Percentiles rank a stretch among this genome's conserved stretches.
phyloP scores from a whole-genome alignment of 2,797 vertebrate species.

The Syndactyla subalaris region DNA sequence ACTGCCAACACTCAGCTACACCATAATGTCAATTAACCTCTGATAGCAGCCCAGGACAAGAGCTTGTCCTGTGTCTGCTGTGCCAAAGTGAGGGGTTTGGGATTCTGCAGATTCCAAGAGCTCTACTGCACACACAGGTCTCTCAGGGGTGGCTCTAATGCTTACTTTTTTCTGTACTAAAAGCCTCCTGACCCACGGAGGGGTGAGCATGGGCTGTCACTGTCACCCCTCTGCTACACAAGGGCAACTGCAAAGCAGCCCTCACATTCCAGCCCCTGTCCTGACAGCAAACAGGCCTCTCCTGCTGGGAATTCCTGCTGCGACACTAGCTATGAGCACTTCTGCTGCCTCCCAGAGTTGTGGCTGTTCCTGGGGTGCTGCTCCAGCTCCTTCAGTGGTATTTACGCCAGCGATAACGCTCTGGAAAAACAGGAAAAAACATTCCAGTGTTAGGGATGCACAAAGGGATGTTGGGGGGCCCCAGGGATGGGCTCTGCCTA shows the following conservation, averaged over 20 bases:
- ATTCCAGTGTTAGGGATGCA: not conserved
- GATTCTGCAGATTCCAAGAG: not conserved
- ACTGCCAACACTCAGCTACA: not conserved
- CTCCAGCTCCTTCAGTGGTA: constrained; percentile 19
- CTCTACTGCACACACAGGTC: not conserved
- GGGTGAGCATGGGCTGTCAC: not conserved
- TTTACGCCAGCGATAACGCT: constrained; percentile 59
- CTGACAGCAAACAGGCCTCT: not conserved
- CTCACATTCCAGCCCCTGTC: not conserved
- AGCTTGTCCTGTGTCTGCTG: not conserved
- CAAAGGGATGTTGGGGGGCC: not conserved
- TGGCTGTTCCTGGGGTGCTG: not conserved
- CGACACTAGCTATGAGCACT: not conserved
- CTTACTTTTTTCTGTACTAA: no score
- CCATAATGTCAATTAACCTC: rapidly evolving
- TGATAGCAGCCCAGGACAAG: not conserved
- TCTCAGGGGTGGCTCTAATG: not conserved
- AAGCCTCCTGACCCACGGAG: not conserved
- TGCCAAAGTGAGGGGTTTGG: rapidly evolving
- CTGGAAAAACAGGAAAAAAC: not conserved
- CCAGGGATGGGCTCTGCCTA: not conserved
- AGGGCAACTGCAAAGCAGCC: not conserved
- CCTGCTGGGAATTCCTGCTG: not conserved
- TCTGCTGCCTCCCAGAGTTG: not conserved
- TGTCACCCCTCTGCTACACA: not conserved